phyloP scores from a whole-genome alignment of 2,797 vertebrate genomes.

The Pipistrellus nathusii region DNA sequence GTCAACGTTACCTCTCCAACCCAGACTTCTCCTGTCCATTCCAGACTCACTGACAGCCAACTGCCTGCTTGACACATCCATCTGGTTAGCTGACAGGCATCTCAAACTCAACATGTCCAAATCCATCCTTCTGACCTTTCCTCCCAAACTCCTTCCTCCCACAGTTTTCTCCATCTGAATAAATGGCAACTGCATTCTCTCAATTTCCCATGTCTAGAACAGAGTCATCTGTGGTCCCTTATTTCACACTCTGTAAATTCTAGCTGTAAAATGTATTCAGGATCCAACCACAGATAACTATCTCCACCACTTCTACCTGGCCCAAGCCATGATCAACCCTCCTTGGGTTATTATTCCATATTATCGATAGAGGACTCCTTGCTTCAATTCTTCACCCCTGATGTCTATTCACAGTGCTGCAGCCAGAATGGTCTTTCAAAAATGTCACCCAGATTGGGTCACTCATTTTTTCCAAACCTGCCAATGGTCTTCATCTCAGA shows the following conservation, averaged over 20 bases:
- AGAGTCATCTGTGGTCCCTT: neutral
- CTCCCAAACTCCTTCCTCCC: neutral
- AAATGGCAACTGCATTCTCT: neutral
- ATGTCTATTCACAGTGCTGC: neutral
- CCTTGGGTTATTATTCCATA: neutral
- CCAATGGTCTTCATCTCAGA: neutral
- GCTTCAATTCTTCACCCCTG: neutral
- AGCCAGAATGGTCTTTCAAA: neutral
- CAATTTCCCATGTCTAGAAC: neutral
- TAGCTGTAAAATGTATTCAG: neutral
- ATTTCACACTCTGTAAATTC: neutral
- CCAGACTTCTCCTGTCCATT: neutral
- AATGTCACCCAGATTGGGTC: neutral
- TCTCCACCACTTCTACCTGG: neutral
- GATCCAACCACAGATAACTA: neutral
- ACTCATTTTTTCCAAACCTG: neutral
- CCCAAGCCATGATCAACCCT: neutral
- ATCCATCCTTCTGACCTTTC: neutral
- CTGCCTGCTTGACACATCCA: neutral
- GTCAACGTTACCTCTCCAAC: neutral
- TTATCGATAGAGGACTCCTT: neutral
- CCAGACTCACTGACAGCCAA: neutral
- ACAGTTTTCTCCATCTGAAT: neutral
- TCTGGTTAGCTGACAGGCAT: neutral
- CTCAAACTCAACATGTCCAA: neutral